Percentiles rank a stretch among this genome's conserved stretches.
Conservation (phyloP, 2,113 vertebrate species). For the Prunella fulvescens region DNA sequence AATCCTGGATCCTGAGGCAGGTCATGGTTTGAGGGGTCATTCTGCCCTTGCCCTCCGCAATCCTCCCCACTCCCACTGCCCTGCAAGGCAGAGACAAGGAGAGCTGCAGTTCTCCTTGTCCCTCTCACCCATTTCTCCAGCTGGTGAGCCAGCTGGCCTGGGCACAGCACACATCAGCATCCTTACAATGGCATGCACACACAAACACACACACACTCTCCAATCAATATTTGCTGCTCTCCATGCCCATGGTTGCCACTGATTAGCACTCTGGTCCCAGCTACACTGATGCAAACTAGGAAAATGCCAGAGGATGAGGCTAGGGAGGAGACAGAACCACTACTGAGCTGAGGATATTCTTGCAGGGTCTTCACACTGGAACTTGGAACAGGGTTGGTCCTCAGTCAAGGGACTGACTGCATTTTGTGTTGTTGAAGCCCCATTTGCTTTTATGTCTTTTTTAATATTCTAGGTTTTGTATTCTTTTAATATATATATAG, state of each 20-base stretch:
- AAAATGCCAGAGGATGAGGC: background rate
- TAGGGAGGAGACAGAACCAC: background rate
- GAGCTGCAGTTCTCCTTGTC: background rate
- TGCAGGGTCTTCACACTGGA: background rate
- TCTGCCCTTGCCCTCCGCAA: rapidly evolving
- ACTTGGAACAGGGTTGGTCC: background rate
- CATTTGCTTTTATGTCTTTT: conserved; percentile 14
- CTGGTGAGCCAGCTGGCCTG: background rate
- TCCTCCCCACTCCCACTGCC: background rate
- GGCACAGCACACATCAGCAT: background rate
- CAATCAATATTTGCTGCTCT: background rate
- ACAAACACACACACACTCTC: background rate
- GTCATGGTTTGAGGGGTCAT: rapidly evolving
- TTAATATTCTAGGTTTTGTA: background rate
- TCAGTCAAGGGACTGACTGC: background rate
- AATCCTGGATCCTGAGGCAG: background rate
- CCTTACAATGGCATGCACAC: background rate
- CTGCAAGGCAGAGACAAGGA: background rate
- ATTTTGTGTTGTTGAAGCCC: background rate
- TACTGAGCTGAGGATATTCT: background rate
- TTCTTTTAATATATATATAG: conserved; percentile 53
- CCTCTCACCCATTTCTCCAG: background rate
- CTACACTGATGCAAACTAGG: background rate
- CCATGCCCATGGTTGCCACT: rapidly evolving
- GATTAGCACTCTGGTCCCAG: background rate